phyloP scores from a whole-genome alignment of 2,797 vertebrate species.

The Periparus ater region DNA sequence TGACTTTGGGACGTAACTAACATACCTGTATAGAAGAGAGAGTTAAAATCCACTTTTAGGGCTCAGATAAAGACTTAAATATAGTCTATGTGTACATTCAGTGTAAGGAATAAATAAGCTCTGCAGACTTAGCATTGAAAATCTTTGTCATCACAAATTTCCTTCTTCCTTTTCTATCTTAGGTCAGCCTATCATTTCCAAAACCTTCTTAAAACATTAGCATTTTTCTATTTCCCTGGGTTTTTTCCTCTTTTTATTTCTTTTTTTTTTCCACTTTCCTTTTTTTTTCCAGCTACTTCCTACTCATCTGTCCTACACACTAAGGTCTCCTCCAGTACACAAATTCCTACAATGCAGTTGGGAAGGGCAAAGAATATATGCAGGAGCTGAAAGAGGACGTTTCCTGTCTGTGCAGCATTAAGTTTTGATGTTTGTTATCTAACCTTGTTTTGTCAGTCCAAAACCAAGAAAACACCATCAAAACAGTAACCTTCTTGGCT shows the following conservation, averaged over 20 bases:
- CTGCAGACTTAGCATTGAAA: neutral
- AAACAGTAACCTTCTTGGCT: neutral
- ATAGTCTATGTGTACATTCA: neutral
- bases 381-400: neutral
- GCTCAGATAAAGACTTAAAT: neutral
- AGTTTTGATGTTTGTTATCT: neutral
- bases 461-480: neutral
- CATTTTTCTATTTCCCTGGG: neutral
- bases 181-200: neutral
- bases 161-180: neutral
- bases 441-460: neutral
- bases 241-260: fast-evolving
- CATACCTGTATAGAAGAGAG: neutral
- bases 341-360: neutral
- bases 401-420: neutral
- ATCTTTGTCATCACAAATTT: neutral
- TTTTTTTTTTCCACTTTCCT: neutral
- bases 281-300: neutral
- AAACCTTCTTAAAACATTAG: neutral
- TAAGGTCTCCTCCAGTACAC: neutral
- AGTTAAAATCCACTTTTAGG: neutral
- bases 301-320: neutral
- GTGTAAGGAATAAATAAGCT: neutral
- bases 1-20: neutral
- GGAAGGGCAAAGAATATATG: neutral